Evolutionary conservation across 2,797 vertebrate species (phyloP).

Genomic region (Lepidocolaptes lacrymiger): DNA sequence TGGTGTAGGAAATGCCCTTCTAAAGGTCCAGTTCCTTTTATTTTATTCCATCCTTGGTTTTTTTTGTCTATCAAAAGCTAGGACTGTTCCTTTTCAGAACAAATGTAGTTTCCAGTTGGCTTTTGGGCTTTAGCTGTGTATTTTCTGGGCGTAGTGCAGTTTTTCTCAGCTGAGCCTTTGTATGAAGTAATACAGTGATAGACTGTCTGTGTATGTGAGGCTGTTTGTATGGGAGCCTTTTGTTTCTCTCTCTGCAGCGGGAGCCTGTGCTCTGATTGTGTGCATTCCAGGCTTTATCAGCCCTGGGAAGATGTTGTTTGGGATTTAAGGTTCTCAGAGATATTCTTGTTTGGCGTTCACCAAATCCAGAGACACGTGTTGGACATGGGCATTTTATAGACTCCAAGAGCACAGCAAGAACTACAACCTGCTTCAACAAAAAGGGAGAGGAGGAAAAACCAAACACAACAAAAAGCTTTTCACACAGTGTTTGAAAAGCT

Average conservation of each 20-base stretch:
- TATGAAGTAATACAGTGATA: constrained; percentile 18
- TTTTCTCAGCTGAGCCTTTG: constrained; percentile 48
- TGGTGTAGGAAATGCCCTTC: background rate
- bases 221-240: constrained; percentile 61
- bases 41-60: background rate
- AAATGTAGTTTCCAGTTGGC: constrained; percentile 21
- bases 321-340: constrained; percentile 67
- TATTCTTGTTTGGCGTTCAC: constrained; percentile 42
- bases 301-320: constrained; percentile 41
- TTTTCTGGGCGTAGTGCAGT: constrained; percentile 1
- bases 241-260: constrained; percentile 56
- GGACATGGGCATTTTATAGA: constrained; percentile 48
- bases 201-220: constrained; percentile 25
- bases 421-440: constrained; percentile 53
- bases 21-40: background rate
- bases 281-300: constrained; percentile 70
- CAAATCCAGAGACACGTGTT: constrained; percentile 38
- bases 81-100: background rate
- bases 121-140: constrained; percentile 13
- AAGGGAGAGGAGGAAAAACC: constrained; percentile 55
- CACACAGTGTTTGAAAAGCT: constrained; percentile 70
- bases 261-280: constrained; percentile 26
- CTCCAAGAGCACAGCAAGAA: constrained; percentile 35
- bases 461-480: constrained; percentile 75
- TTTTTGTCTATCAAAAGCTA: constrained; percentile 2